Conservation (phyloP, 30 jellyfish, hydroid and myxozoan species). For the Nemopilema nomurai region DNA sequence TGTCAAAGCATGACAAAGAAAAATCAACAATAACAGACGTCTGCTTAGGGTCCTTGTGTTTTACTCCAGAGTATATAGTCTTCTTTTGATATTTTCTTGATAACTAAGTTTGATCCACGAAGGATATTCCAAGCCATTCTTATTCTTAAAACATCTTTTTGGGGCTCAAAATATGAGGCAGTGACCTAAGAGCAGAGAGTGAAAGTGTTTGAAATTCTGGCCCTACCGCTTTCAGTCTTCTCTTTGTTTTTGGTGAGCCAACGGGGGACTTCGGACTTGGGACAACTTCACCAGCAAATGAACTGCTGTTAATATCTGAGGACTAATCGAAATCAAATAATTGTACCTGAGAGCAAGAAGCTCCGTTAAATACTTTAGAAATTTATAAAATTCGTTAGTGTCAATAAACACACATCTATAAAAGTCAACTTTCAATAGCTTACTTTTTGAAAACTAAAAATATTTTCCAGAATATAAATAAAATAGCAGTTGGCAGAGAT, state of each 20-base stretch:
- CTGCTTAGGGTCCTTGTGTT: no score
- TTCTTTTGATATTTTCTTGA: no score
- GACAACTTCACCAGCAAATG: conserved; percentile 54
- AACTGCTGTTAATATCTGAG: background rate
- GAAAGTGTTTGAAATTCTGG: background rate
- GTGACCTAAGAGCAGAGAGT: background rate
- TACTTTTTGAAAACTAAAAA: no score
- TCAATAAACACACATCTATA: background rate
- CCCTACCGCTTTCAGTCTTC: conserved; percentile 51
- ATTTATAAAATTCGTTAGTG: background rate
- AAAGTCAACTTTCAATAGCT: background rate
- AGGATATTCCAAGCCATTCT: no score
- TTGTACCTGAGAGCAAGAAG: background rate
- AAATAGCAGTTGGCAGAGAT: background rate
- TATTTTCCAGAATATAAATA: background rate
- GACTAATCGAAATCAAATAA: conserved; percentile 1
- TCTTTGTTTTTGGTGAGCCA: conserved; percentile 38
- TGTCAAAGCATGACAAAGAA: no score
- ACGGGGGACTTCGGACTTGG: conserved; percentile 14
- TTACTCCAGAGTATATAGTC: no score
- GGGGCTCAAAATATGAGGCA: background rate
- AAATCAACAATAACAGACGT: no score
- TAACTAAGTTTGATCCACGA: no score
- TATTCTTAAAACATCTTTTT: background rate
- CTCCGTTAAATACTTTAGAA: background rate